phyloP scores from a whole-genome alignment of 2,113 vertebrate genomes.

The Symphodus melops region DNA sequence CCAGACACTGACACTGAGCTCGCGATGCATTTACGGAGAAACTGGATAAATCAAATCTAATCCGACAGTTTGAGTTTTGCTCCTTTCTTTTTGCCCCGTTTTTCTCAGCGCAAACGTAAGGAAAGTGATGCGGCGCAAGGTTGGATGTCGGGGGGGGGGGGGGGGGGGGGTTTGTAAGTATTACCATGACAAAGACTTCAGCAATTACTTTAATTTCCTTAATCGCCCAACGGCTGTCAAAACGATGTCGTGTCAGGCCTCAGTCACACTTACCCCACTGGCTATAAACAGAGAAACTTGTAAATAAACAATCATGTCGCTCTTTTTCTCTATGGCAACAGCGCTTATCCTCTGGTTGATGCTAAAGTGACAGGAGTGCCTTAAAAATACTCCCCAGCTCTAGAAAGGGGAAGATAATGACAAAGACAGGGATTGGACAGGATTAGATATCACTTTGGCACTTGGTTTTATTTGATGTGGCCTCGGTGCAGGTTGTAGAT shows the following conservation, averaged over 20 bases:
- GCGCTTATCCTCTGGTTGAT: conserved; percentile 60
- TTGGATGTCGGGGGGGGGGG: conserved; percentile 49
- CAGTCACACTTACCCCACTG: conserved; percentile 54
- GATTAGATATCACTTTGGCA: conserved; percentile 71
- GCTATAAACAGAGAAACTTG: conserved; percentile 52
- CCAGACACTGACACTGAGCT: neutral
- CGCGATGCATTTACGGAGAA: neutral
- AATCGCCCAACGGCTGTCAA: conserved; percentile 70
- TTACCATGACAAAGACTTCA: conserved; percentile 69
- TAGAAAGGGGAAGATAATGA: conserved; percentile 52
- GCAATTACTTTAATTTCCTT: conserved; percentile 78
- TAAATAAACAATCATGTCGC: conserved; percentile 71
- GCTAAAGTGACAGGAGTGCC: conserved; percentile 70
- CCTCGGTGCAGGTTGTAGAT: conserved; percentile 57
- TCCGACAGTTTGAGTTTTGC: conserved; percentile 1
- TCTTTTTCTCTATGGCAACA: conserved; percentile 38
- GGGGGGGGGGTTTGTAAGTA: conserved; percentile 41
- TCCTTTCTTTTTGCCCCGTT: conserved; percentile 11
- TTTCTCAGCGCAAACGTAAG: conserved; percentile 37
- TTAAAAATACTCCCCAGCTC: conserved; percentile 37
- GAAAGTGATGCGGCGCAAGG: conserved; percentile 26
- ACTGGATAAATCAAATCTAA: conserved; percentile 14
- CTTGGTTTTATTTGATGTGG: conserved; percentile 70
- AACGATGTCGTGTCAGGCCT: conserved; percentile 59
- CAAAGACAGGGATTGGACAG: conserved; percentile 56